phyloP scores from a whole-genome alignment of 2,113 vertebrate genomes.

The Illadopsis cleaveri region DNA sequence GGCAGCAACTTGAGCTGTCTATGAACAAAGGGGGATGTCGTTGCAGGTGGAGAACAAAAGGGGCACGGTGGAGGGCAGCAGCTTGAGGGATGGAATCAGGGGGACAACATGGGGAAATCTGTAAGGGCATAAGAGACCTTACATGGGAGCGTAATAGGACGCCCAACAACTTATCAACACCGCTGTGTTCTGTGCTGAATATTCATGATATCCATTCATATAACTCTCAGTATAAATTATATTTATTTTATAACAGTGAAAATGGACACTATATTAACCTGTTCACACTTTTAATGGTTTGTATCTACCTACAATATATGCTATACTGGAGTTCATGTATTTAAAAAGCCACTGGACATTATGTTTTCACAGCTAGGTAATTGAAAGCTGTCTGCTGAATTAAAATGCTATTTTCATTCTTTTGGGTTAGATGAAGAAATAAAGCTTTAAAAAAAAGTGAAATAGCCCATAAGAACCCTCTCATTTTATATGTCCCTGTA shows the following conservation, averaged over 20 bases:
- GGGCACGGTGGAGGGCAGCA: background rate
- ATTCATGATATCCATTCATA: background rate
- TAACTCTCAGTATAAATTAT: background rate
- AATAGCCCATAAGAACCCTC: background rate
- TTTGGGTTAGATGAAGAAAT: background rate
- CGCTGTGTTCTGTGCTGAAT: background rate
- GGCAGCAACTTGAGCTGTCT: conserved; percentile 3
- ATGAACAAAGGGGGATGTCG: fast-evolving
- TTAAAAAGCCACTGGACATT: background rate
- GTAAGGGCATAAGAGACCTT: background rate
- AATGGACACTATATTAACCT: background rate
- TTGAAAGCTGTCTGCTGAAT: background rate
- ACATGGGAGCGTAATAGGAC: background rate
- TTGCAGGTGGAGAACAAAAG: background rate
- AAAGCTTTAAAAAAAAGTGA: background rate
- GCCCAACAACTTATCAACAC: background rate
- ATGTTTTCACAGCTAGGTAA: background rate
- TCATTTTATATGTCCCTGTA: background rate
- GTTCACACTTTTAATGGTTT: background rate
- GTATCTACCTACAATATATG: background rate
- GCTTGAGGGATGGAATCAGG: background rate
- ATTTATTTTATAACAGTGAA: background rate
- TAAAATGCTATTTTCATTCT: background rate
- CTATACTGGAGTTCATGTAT: background rate
- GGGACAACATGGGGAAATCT: background rate